These are phyloP conservation scores for Streblospio benedicti DNA, from an alignment of 1,140 invertebrate genomes.

Conservation along the genomic window DNA sequence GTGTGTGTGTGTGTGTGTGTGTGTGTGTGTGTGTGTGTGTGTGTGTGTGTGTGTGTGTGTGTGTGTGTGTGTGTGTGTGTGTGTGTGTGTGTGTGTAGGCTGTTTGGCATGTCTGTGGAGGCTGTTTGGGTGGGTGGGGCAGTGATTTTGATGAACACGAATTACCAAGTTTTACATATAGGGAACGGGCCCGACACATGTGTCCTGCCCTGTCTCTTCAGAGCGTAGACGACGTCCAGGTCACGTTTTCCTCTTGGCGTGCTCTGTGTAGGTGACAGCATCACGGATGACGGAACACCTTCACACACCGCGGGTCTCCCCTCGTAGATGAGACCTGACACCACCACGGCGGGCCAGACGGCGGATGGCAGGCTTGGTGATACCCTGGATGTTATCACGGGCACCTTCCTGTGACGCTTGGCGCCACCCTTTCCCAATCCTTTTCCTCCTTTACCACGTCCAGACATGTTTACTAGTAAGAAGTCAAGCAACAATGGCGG, in stretches of 20 bases:
- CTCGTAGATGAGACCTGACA: constrained; percentile 66
- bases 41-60: constrained; percentile 25
- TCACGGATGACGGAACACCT: constrained; percentile 72
- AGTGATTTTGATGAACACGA: too few species aligned
- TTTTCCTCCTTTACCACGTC: constrained; percentile 40
- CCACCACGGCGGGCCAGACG: constrained; percentile 61
- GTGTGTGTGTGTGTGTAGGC: constrained; percentile 21
- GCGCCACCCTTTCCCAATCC: constrained; percentile 40
- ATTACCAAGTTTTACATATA: too few species aligned
- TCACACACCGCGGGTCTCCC: constrained; percentile 64
- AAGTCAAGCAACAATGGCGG: too few species aligned
- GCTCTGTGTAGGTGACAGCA: constrained; percentile 78
- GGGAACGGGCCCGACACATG: constrained; percentile 57
- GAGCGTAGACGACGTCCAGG: constrained; percentile 78
- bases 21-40: too few species aligned
- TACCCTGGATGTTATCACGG: constrained; percentile 68
- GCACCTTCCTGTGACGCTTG: constrained; percentile 44
- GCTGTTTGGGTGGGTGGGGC: not conserved
- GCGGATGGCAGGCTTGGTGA: constrained; percentile 59
- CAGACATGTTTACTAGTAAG: constrained; percentile 35
- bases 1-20: too few species aligned
- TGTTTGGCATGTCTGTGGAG: constrained; percentile 5
- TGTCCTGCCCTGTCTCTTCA: constrained; percentile 70
- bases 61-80: constrained; percentile 15
- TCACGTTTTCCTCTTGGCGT: constrained; percentile 73